Conservation (phyloP, 1,140 invertebrate genomes). For the Neodiprion virginianus region DNA sequence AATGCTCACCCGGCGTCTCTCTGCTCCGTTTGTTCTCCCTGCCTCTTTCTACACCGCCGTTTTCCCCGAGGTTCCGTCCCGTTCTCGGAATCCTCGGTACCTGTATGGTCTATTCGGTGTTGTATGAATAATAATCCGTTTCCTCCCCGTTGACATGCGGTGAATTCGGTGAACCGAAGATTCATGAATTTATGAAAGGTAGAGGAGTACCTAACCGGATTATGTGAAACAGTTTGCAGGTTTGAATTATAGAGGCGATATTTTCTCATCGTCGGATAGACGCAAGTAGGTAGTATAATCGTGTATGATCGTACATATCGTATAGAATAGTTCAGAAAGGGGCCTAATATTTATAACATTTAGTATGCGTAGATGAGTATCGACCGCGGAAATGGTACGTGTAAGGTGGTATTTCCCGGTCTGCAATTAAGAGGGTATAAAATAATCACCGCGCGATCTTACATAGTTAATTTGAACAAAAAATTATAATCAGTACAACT, state of each 20-base stretch:
- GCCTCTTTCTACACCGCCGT: neutral
- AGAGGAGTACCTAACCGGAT: too few relatives aligned
- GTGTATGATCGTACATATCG: too few relatives aligned
- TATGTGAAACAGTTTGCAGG: too few relatives aligned
- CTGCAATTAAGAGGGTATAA: slow-evolving; percentile 34
- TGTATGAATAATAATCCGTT: too few relatives aligned
- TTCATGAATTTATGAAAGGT: too few relatives aligned
- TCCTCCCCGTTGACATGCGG: too few relatives aligned
- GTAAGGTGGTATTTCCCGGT: slow-evolving; percentile 26
- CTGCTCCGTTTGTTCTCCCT: neutral
- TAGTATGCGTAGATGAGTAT: neutral
- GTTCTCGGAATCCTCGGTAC: neutral
- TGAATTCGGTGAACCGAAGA: too few relatives aligned
- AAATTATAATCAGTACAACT: slow-evolving; percentile 15
- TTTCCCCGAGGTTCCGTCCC: neutral
- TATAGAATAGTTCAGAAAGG: too few relatives aligned
- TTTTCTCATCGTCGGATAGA: too few relatives aligned
- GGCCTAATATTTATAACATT: neutral
- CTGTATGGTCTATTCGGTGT: neutral
- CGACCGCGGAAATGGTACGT: neutral
- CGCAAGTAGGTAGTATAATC: too few relatives aligned
- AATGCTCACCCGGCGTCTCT: neutral
- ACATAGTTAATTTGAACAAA: slow-evolving; percentile 20
- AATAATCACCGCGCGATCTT: slow-evolving; percentile 24
- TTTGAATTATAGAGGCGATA: too few relatives aligned